Evolutionary conservation across 2,888 invertebrate genomes (phyloP), one percentile per base, ranked within the genome.

Genomic region (Raillietiella orientalis): DNA sequence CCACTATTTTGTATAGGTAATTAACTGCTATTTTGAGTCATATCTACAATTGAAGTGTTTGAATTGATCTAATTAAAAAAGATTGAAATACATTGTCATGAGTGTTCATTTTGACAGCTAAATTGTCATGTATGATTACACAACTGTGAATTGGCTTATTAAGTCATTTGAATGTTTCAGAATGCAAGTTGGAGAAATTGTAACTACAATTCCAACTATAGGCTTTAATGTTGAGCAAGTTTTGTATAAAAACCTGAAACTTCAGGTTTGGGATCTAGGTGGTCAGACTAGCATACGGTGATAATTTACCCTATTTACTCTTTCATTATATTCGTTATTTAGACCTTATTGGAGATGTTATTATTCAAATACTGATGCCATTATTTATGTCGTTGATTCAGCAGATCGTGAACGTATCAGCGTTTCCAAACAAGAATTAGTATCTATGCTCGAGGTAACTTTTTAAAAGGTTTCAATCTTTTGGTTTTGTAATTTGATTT

Each of bases 281-380:
- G 93, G 93, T 38, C 93, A 96, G 48, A 93, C 90, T 32, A 90
- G 87, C 56, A 93, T 93, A 51, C 65, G 82, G 82, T 79, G 52
- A 43, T 43, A 35, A 27, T 26, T 11, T 9, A 14, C 9, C 14
- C 5, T 8, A 9, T 24, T 24, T 8, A 12, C 14, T 14, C 13
- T 24, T 24, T 24, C 14, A 13, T 24, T 26, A 12, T 2, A 26
- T 27, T 34, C 32, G 33, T 27, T 29, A 58, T 58, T 30, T 50
- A 82, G 90, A 53, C 93, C 93, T 1, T 96, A 96, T 47, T 96
- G 96, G 96, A 61, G 96, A 49, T 96, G 93, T 59, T 96, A 96
- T 50, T 96, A 87, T 49, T 84, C 90, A 37, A 96, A 96, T 53
- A 96, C 96, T 44, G 96, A 99, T 56, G 96, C 96, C 42, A 90